Percentiles rank a stretch among this genome's conserved stretches.
These are phyloP conservation scores for Ameiurus melas DNA, from an alignment of 2,113 vertebrate species.

Conservation along the genomic window DNA sequence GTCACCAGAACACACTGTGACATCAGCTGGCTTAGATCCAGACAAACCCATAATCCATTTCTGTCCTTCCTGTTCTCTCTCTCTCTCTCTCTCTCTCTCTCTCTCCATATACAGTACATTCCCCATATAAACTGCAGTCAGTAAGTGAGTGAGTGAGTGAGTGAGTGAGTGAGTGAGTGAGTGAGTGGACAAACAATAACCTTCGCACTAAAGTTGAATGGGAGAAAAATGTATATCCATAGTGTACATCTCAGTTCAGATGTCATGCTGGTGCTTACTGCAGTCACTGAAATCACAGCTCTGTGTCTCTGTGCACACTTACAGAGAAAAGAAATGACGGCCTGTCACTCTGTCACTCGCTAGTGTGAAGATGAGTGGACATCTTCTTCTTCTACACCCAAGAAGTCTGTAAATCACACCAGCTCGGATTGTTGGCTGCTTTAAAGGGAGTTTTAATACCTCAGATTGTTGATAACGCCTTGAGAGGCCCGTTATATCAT, in stretches of 20 bases:
- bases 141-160: not conserved
- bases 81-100: not conserved
- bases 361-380: not conserved
- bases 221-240: not conserved
- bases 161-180: not conserved
- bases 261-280: not conserved
- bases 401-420: not conserved
- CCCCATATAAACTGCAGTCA: not conserved
- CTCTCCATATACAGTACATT: not conserved
- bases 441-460: not conserved
- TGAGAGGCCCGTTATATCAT: not conserved
- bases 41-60: constrained; percentile 17
- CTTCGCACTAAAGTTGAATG: not conserved
- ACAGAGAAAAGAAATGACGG: not conserved
- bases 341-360: not conserved
- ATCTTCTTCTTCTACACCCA: not conserved
- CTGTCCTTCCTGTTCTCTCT: not conserved
- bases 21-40: constrained; percentile 18
- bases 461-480: not conserved
- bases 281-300: not conserved
- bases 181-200: not conserved
- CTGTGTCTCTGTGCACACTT: not conserved
- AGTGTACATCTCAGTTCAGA: not conserved
- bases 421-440: not conserved
- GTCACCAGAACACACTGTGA: constrained; percentile 14